Percentiles rank a stretch among this genome's conserved stretches.
phyloP scores from a whole-genome alignment of 2,113 vertebrate species.

The Canis aureus region DNA sequence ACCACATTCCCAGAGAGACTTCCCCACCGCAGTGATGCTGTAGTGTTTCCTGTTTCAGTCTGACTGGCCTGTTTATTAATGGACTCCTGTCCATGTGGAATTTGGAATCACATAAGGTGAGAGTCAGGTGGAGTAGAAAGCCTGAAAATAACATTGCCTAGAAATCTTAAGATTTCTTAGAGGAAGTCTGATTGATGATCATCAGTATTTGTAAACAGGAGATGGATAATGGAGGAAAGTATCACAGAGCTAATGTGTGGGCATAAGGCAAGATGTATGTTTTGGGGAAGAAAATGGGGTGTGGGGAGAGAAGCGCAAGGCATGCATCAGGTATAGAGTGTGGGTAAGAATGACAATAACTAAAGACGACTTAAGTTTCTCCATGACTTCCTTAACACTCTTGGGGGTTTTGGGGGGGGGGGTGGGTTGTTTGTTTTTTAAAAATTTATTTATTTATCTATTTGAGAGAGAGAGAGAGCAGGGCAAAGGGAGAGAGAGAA shows the following conservation, averaged over 20 bases:
- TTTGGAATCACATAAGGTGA: not conserved
- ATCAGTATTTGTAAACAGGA: not conserved
- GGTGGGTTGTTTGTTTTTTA: not conserved
- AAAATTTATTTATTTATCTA: not conserved
- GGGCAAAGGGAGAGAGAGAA: not conserved
- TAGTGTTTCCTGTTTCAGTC: not conserved
- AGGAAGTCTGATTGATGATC: not conserved
- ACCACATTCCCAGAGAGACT: not conserved
- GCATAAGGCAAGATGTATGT: not conserved
- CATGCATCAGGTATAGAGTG: not conserved
- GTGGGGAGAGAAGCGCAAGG: not conserved
- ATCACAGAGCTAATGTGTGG: not conserved
- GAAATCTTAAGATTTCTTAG: not conserved
- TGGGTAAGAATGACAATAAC: not conserved
- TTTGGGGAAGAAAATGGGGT: not conserved
- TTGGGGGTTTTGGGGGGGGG: not conserved
- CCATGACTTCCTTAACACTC: not conserved
- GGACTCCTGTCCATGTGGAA: not conserved
- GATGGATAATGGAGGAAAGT: not conserved
- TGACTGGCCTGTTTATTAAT: not conserved
- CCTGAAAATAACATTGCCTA: not conserved
- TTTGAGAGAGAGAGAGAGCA: not conserved
- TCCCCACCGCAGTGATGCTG: not conserved
- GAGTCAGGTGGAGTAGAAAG: not conserved
- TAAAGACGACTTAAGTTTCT: not conserved